phyloP scores from a whole-genome alignment of 2,113 vertebrate species.

The Salvelinus alpinus region DNA sequence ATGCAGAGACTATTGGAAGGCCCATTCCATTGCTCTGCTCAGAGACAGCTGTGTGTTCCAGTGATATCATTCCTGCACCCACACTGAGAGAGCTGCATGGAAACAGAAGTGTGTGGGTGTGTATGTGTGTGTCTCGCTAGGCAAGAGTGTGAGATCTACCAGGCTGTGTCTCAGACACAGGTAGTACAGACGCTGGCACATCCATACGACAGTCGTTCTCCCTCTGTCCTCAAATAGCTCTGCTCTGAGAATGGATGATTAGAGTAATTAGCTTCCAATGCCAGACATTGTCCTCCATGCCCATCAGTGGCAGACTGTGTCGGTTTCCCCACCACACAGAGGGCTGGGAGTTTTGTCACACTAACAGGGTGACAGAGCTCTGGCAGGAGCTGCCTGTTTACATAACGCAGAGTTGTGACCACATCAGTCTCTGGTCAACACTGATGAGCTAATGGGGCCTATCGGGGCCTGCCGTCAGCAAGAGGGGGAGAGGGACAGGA shows the following conservation, averaged over 20 bases:
- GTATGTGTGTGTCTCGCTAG: background rate
- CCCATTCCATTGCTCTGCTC: no score
- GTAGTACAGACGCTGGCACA: conserved; percentile 11
- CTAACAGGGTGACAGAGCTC: conserved; percentile 13
- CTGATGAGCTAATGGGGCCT: conserved; percentile 20
- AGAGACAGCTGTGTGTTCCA: no score
- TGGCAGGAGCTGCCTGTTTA: background rate
- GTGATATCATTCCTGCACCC: no score
- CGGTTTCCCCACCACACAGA: background rate
- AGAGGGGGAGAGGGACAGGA: conserved; percentile 17
- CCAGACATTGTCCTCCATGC: background rate
- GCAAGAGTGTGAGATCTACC: background rate
- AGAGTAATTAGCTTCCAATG: conserved; percentile 26
- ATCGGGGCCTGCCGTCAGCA: conserved; percentile 25
- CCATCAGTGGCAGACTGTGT: background rate
- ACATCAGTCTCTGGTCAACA: conserved; percentile 21
- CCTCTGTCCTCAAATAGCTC: no score
- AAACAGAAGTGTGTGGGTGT: background rate
- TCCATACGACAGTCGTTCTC: conserved; percentile 11
- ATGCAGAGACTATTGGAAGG: no score
- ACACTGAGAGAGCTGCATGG: background rate
- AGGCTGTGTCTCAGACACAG: conserved; percentile 4
- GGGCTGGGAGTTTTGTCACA: background rate
- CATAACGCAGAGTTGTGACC: conserved; percentile 9
- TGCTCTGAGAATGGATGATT: background rate